Conservation (phyloP, 2,888 invertebrate species). For the Tortrix viridana region DNA sequence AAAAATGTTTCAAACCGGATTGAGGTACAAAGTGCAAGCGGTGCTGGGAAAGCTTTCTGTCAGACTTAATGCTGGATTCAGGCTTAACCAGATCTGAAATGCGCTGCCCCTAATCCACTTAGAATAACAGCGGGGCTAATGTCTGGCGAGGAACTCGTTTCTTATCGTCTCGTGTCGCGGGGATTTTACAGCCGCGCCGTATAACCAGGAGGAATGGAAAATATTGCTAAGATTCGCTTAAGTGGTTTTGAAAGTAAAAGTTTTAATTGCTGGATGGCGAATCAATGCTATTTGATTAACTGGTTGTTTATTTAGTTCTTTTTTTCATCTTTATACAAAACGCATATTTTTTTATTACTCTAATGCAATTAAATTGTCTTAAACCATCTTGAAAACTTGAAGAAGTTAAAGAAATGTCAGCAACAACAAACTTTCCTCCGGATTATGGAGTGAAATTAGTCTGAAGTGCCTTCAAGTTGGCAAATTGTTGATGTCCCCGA, state of each 20-base stretch:
- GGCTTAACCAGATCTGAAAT: conserved; percentile 79
- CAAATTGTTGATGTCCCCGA: conserved; percentile 52
- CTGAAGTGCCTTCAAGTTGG: conserved; percentile 58
- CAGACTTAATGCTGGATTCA: conserved; percentile 73
- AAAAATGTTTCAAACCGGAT: conserved; percentile 43
- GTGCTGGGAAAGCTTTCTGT: conserved; percentile 59
- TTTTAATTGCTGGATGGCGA: conserved; percentile 13
- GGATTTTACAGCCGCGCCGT: conserved; percentile 53
- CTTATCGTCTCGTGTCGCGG: conserved; percentile 63
- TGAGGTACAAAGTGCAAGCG: conserved; percentile 66
- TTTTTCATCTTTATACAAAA: not conserved
- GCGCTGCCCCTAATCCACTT: conserved; percentile 81
- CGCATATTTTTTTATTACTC: not conserved
- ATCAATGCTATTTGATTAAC: not conserved
- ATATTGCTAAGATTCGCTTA: conserved; percentile 8
- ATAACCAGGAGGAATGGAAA: conserved; percentile 1
- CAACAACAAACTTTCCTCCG: conserved; percentile 45
- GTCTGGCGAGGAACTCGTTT: conserved; percentile 62
- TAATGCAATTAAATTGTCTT: conserved; percentile 1
- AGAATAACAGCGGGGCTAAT: conserved; percentile 78
- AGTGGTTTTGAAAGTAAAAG: conserved; percentile 16
- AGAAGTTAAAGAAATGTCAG: conserved; percentile 37
- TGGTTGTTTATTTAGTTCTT: not conserved
- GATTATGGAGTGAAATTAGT: conserved; percentile 64
- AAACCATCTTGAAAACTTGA: conserved; percentile 21